Evolutionary conservation across 2,113 vertebrate species (phyloP), one percentile per base, ranked within the genome.

Genomic region (Cyphomyrus discorhynchus): DNA sequence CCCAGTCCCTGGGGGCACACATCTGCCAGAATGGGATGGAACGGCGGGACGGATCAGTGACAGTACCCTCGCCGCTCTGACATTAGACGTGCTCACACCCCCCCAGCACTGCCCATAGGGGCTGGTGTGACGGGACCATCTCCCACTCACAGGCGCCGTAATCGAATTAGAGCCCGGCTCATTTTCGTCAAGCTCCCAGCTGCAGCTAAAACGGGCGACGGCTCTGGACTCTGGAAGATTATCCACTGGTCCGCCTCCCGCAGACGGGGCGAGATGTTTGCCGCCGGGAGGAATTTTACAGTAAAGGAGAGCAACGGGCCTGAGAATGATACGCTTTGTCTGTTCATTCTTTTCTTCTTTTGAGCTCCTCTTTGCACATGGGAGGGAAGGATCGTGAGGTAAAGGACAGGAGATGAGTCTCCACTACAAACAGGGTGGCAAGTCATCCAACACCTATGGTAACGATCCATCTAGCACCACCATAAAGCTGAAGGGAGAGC

Each of bases 391-490:
- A 52, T 24, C 35, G n/a, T 50, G n/a, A 56, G 50, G 27, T 19
- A 52, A 74, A 49, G n/a, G 21, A 39, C 1, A 39, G 17, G 39
- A 35, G 39, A 9, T 52, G n/a, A 46, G n/a, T 27, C 31, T 15
- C 94, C 93, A 90, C 93, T 93, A 93, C 92, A 93, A 92, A 84
- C 93, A 92, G 94, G 93, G 58, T 87, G 94, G 94, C 94, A 92
- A 94, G 94, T 95, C 94, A 94, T 95, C 94, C 93, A 95, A 94
- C 94, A 94, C 93, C 93, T 95, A 94, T 95, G 93, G 95, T 95
- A 94, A 94, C 93, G 94, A 95, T 95, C 94, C 93, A 17, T 47
- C 24, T n/a, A n/a, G 39, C 24, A 27, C 17, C 45, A 80, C 13
- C 15, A 19, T 80, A 15, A 74, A 39, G 70, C 70, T 39, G 70